These are phyloP conservation scores for Meiosimyza decipiens DNA, from an alignment of 2,888 invertebrate genomes.

Conservation along the genomic window DNA sequence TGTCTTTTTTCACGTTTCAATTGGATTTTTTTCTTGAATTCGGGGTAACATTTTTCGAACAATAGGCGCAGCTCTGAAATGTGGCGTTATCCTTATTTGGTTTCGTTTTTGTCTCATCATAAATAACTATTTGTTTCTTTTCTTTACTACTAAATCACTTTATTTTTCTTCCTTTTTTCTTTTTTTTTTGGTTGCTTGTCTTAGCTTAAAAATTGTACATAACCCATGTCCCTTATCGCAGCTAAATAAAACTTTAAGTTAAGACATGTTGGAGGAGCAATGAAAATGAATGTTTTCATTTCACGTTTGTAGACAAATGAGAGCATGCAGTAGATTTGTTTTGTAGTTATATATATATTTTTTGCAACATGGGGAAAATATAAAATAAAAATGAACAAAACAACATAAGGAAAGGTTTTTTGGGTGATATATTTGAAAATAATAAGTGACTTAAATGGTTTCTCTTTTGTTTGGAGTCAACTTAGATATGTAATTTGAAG, in stretches of 20 bases:
- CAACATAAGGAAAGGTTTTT: not conserved
- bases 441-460: not conserved
- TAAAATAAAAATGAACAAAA: not conserved
- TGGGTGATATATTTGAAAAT: not conserved
- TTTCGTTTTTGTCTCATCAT: not conserved
- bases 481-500: too few relatives aligned
- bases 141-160: conserved; percentile 4
- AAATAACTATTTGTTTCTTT: not conserved
- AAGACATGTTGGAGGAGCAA: conserved; percentile 23
- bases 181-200: too few relatives aligned
- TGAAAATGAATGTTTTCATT: conserved; percentile 29
- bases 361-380: not conserved
- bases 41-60: too few relatives aligned
- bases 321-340: too few relatives aligned
- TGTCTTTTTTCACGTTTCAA: too few relatives aligned
- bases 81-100: too few relatives aligned
- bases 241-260: conserved; percentile 24
- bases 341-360: not conserved
- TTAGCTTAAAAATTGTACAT: not conserved
- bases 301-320: not conserved
- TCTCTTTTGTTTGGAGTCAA: too few relatives aligned
- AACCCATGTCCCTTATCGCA: conserved; percentile 23
- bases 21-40: too few relatives aligned
- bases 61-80: too few relatives aligned
- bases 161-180: too few relatives aligned